These are phyloP conservation scores for Prietella phreatophila DNA, from an alignment of 2,113 vertebrate species.

Conservation along the genomic window DNA sequence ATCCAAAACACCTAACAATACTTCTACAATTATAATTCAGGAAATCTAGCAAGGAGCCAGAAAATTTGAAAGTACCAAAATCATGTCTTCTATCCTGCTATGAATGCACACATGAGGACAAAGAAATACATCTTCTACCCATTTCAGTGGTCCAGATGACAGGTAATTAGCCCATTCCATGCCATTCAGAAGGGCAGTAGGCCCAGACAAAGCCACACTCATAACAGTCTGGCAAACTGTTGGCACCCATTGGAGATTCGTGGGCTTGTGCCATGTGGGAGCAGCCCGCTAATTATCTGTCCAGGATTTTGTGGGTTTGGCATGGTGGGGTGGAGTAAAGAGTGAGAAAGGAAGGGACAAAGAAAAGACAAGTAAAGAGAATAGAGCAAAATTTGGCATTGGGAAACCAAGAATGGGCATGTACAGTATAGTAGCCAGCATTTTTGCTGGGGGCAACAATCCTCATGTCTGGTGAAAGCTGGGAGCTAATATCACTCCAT, in stretches of 20 bases:
- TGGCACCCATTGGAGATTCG: slow-evolving; percentile 28
- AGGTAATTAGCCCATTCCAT: slow-evolving; percentile 50
- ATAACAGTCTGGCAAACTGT: slow-evolving; percentile 46
- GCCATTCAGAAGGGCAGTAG: slow-evolving; percentile 22
- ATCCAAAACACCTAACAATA: background rate
- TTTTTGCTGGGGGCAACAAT: slow-evolving; percentile 37
- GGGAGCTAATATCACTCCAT: slow-evolving; percentile 9
- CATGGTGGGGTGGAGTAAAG: slow-evolving; percentile 12
- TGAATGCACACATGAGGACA: slow-evolving; percentile 5
- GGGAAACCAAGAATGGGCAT: background rate
- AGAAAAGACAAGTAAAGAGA: background rate
- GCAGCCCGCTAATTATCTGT: slow-evolving; percentile 45
- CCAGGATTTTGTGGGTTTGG: slow-evolving; percentile 27
- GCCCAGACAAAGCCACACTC: slow-evolving; percentile 56
- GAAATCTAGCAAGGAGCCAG: background rate
- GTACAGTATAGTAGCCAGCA: background rate
- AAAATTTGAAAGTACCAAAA: background rate
- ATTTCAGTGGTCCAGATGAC: slow-evolving; percentile 44
- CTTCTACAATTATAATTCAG: background rate
- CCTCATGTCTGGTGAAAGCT: background rate
- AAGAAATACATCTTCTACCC: slow-evolving; percentile 33
- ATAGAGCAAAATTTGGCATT: background rate
- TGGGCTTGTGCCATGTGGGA: slow-evolving; percentile 40
- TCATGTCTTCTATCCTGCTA: no score
- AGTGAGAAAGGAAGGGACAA: background rate